Evolutionary conservation across 2,888 invertebrate genomes (phyloP).

Genomic region (Calameuta pallipes): DNA sequence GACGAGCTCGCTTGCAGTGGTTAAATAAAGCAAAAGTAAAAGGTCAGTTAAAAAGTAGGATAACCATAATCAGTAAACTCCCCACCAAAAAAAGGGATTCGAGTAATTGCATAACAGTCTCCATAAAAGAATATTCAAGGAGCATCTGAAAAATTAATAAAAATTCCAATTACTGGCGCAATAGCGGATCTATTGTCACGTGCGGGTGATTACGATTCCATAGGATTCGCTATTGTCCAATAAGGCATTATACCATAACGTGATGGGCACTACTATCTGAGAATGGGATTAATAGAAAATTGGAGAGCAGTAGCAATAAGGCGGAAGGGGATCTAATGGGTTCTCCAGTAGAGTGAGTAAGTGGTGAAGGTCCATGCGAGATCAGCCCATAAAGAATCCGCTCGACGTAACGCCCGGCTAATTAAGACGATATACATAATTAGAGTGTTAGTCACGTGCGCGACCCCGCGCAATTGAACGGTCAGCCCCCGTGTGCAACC

Average conservation of each 20-base stretch:
- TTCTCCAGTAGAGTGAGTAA: neutral
- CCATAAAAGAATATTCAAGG: neutral
- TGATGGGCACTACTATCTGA: neutral
- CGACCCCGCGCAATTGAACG: slow-evolving; percentile 53
- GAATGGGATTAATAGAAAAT: neutral
- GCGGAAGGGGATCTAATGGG: neutral
- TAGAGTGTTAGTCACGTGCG: slow-evolving; percentile 61
- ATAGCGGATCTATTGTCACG: neutral
- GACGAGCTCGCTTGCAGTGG: neutral
- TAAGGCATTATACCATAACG: neutral
- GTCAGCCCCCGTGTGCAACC: slow-evolving; percentile 44
- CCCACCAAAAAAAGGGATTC: too few relatives aligned
- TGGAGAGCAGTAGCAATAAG: neutral
- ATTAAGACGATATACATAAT: slow-evolving; percentile 63
- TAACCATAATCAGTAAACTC: neutral
- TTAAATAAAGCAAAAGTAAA: neutral
- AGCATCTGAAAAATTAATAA: neutral
- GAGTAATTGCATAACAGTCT: neutral
- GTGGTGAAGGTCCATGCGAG: neutral
- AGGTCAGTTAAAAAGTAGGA: neutral
- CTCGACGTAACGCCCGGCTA: slow-evolving; percentile 53
- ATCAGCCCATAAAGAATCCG: neutral
- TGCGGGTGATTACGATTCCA: neutral
- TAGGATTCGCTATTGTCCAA: neutral
- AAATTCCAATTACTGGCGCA: neutral